Percentiles rank a stretch among this genome's conserved stretches.
phyloP scores from a whole-genome alignment of 2,797 vertebrate genomes.

The Lateolabrax maculatus region DNA sequence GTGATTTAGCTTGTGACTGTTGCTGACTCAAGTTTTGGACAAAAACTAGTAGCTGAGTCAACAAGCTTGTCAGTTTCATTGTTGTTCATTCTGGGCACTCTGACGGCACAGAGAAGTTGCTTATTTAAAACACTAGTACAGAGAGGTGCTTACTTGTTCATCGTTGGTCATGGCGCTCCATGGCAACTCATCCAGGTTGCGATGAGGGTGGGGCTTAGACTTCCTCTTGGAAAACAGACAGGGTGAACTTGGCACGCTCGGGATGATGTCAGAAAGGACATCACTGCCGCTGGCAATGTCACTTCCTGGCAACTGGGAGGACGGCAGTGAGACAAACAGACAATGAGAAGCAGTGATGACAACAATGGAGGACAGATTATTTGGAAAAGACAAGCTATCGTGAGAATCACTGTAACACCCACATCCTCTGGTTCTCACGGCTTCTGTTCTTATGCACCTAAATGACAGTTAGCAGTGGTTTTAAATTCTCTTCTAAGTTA shows the following conservation, averaged over 20 bases:
- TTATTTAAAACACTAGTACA: background rate
- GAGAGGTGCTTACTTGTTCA: slow-evolving; percentile 87
- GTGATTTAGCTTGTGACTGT: background rate
- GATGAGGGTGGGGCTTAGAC: slow-evolving; percentile 91
- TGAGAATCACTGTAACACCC: background rate
- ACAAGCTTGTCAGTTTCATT: background rate
- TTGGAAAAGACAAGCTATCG: background rate
- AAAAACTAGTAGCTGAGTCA: background rate
- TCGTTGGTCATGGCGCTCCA: slow-evolving; percentile 99
- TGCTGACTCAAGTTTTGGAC: background rate
- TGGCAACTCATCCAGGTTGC: slow-evolving; percentile 96
- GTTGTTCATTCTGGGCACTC: background rate
- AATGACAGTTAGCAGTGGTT: background rate
- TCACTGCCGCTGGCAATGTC: slow-evolving; percentile 98
- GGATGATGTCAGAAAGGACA: slow-evolving; percentile 97
- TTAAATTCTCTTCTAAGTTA: background rate
- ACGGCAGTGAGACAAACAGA: slow-evolving; percentile 8
- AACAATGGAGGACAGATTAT: background rate
- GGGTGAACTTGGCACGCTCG: slow-evolving; percentile 96
- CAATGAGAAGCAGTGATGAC: background rate
- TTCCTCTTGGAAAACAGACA: slow-evolving; percentile 96
- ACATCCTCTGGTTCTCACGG: background rate
- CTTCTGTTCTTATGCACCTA: background rate
- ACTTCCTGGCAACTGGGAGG: slow-evolving; percentile 93
- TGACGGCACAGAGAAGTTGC: no score